phyloP scores from a whole-genome alignment of 23 tunicate genomes.

The Trididemnum nubilum region DNA sequence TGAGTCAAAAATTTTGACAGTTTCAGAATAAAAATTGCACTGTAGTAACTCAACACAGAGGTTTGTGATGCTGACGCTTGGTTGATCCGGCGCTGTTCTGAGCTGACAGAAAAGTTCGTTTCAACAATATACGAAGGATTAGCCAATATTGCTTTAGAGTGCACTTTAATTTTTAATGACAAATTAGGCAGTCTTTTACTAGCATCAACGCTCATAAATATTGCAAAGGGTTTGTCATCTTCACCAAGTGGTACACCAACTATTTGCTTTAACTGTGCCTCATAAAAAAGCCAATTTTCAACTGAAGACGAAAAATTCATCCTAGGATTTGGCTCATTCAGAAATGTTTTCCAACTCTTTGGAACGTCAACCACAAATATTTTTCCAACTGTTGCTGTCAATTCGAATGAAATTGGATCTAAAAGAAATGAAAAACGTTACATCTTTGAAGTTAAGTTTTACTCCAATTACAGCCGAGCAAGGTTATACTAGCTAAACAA shows the following conservation, averaged over 20 bases:
- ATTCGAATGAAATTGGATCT: background rate
- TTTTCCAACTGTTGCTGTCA: slow-evolving; percentile 8
- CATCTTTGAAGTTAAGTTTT: background rate
- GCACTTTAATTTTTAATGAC: background rate
- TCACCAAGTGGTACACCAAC: slow-evolving; percentile 4
- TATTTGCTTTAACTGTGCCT: background rate
- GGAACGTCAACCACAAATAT: background rate
- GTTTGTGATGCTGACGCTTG: background rate
- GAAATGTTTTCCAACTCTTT: background rate
- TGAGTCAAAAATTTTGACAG: background rate
- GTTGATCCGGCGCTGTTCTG: background rate
- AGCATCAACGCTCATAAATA: background rate
- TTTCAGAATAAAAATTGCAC: slow-evolving; percentile 4
- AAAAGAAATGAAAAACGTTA: no score
- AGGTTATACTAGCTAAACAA: background rate
- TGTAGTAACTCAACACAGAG: background rate
- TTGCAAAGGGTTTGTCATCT: background rate
- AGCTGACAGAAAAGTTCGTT: slow-evolving; percentile 1
- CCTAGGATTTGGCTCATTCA: background rate
- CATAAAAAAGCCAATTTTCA: background rate
- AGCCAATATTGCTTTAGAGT: background rate
- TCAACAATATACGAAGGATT: slow-evolving; percentile 9
- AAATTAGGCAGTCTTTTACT: background rate
- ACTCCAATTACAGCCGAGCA: background rate
- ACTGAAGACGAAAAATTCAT: background rate